phyloP scores from a whole-genome alignment of 2,888 invertebrate species.

The Stenodera caucasica region DNA sequence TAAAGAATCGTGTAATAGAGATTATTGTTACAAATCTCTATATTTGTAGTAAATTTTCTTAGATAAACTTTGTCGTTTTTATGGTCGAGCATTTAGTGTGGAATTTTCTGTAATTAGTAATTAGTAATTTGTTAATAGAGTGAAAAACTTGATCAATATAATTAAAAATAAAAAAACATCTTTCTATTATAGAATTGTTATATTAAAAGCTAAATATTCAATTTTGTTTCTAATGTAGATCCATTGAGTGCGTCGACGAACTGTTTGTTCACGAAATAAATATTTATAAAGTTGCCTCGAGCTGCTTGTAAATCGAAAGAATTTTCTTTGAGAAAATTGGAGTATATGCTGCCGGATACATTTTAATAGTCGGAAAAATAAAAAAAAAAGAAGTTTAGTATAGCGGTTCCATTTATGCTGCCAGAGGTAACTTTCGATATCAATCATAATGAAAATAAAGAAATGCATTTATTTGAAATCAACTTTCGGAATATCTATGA shows the following conservation, averaged over 20 bases:
- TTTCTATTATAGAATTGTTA: constrained; percentile 17
- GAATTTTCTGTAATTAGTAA: too few species aligned
- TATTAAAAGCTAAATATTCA: constrained; percentile 26
- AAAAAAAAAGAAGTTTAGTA: background rate
- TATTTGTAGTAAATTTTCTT: too few species aligned
- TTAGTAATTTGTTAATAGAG: background rate
- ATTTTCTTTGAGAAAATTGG: constrained; percentile 25
- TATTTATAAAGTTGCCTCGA: constrained; percentile 24
- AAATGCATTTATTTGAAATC: background rate
- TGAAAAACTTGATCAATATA: background rate
- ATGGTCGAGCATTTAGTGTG: too few species aligned
- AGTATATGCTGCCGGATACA: background rate
- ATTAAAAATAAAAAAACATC: background rate
- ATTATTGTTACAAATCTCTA: too few species aligned
- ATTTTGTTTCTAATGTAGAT: constrained; percentile 25
- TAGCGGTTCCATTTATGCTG: background rate
- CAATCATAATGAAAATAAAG: background rate
- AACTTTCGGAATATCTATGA: too few species aligned
- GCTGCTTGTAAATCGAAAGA: constrained; percentile 22
- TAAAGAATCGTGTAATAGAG: too few species aligned
- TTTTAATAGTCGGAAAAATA: constrained; percentile 1
- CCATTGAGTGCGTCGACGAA: constrained; percentile 18
- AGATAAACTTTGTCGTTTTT: too few species aligned
- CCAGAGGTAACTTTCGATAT: background rate
- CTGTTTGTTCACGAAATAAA: constrained; percentile 26